These are phyloP conservation scores for Siphlonurus alternatus DNA, from an alignment of 2,888 invertebrate genomes.

Conservation along the genomic window DNA sequence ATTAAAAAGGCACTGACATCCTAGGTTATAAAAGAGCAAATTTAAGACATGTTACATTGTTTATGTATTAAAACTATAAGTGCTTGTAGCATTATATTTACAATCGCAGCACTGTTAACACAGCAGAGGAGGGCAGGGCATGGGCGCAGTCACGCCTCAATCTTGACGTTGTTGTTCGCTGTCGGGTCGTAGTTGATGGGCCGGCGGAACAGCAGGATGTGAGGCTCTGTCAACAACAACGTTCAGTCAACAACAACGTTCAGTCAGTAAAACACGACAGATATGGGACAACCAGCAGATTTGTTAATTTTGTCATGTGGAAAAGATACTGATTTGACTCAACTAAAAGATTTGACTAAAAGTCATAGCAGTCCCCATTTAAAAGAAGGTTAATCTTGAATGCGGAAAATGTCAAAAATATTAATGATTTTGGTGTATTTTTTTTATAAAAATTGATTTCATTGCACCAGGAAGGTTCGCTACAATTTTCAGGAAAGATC, in stretches of 20 bases:
- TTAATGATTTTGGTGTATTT: too few relatives aligned
- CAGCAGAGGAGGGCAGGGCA: not conserved
- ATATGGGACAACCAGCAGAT: slow-evolving; percentile 8
- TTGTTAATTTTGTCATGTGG: too few relatives aligned
- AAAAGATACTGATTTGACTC: slow-evolving; percentile 7
- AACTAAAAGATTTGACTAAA: slow-evolving; percentile 4
- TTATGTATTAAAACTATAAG: too few relatives aligned
- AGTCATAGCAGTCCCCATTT: too few relatives aligned
- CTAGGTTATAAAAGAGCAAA: too few relatives aligned
- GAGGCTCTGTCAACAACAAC: slow-evolving; percentile 82
- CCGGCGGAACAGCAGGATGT: slow-evolving; percentile 58
- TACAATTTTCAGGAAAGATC: too few relatives aligned
- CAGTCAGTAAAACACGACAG: slow-evolving; percentile 22
- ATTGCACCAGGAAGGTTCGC: too few relatives aligned
- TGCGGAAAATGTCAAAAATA: not conserved
- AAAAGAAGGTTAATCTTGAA: not conserved
- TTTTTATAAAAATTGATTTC: too few relatives aligned
- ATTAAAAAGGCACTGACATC: too few relatives aligned
- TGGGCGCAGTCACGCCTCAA: not conserved
- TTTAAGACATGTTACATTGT: too few relatives aligned
- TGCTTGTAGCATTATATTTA: too few relatives aligned
- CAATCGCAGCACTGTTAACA: not conserved
- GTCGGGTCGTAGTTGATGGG: slow-evolving; percentile 1
- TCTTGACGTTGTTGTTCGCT: not conserved
- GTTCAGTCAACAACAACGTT: too few relatives aligned